Evolutionary conservation across 2,888 invertebrate species (phyloP).

Genomic region (Liopterus haemorrhoidalis): DNA sequence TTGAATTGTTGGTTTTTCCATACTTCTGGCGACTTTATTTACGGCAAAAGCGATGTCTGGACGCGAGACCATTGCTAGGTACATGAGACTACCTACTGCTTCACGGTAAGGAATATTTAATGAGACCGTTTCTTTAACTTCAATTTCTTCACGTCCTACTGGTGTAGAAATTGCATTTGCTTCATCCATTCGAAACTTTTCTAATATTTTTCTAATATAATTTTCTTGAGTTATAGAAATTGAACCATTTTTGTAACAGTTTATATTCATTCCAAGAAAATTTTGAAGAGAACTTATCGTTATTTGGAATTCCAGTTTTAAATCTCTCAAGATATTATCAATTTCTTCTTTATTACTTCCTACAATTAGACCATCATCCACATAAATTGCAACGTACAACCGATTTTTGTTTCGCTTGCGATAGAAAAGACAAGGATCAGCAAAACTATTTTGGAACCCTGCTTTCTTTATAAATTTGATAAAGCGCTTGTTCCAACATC

Average conservation of each 20-base stretch:
- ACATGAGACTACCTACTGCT: slow-evolving; percentile 13
- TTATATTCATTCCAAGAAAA: slow-evolving; percentile 10
- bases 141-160: slow-evolving; percentile 13
- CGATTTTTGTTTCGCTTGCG: too few species aligned
- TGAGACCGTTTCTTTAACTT: slow-evolving; percentile 4
- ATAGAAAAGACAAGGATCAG: too few species aligned
- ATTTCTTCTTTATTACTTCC: too few species aligned
- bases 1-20: slow-evolving; percentile 4
- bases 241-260: slow-evolving; percentile 8
- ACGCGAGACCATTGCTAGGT: slow-evolving; percentile 2
- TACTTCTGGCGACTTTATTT: slow-evolving; percentile 17
- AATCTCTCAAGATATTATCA: background rate
- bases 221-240: slow-evolving; percentile 12
- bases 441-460: too few species aligned
- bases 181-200: slow-evolving; percentile 12
- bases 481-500: too few species aligned
- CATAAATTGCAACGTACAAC: too few species aligned
- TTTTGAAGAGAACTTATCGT: slow-evolving; percentile 9
- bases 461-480: too few species aligned
- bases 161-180: slow-evolving; percentile 13
- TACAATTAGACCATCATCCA: too few species aligned
- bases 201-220: slow-evolving; percentile 2
- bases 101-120: slow-evolving; percentile 8
- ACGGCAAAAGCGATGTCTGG: slow-evolving; percentile 16
- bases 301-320: slow-evolving; percentile 8